phyloP scores from a whole-genome alignment of 1,140 invertebrate species.

The Homalodisca vitripennis region DNA sequence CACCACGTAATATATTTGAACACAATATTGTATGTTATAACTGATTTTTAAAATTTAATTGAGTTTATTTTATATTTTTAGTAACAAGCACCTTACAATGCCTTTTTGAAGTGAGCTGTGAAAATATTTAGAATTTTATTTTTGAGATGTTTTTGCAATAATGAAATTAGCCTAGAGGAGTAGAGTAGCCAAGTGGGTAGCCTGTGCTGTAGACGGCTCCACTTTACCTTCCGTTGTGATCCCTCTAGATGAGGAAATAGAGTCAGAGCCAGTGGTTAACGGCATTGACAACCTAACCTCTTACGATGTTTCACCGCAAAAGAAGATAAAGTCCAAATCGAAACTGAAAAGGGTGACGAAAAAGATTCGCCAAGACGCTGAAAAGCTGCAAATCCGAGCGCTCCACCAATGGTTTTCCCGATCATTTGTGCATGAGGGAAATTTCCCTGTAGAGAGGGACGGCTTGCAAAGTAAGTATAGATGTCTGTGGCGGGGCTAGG shows the following conservation, averaged over 20 bases:
- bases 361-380: slow-evolving; percentile 38
- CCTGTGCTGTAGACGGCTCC: neutral
- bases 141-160: neutral
- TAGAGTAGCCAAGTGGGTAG: neutral
- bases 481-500: neutral
- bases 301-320: slow-evolving; percentile 24
- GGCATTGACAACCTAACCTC: slow-evolving; percentile 20
- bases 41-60: too few species aligned
- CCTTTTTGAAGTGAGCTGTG: too few species aligned
- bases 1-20: too few species aligned
- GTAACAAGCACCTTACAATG: too few species aligned
- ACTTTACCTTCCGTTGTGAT: slow-evolving; percentile 12
- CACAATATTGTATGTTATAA: too few species aligned
- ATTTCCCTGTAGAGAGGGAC: slow-evolving; percentile 35
- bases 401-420: slow-evolving; percentile 40
- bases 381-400: slow-evolving; percentile 37
- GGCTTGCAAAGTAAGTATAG: slow-evolving; percentile 37
- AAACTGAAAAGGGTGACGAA: slow-evolving; percentile 38
- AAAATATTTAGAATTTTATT: too few species aligned
- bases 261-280: slow-evolving; percentile 17
- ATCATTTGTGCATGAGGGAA: slow-evolving; percentile 37
- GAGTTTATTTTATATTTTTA: too few species aligned
- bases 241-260: slow-evolving; percentile 31
- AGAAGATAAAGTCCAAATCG: slow-evolving; percentile 37
- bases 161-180: neutral